These are phyloP conservation scores for Condylura cristata DNA, from an alignment of 2,113 vertebrate genomes.

Conservation along the genomic window DNA sequence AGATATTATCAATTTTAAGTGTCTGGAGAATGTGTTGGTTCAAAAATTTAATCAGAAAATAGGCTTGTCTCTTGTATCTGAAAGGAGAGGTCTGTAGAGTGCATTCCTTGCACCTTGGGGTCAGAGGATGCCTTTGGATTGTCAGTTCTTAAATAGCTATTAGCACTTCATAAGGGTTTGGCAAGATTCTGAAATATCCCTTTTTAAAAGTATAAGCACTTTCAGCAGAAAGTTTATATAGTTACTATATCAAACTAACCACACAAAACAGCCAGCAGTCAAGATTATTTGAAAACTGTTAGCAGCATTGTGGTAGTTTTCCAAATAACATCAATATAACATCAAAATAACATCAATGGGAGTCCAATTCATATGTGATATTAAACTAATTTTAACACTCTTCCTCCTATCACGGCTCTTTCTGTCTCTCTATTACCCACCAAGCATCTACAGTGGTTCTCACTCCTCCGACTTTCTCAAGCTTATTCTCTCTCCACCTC, in stretches of 20 bases:
- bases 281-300: conserved; percentile 18
- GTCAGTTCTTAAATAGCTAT: neutral
- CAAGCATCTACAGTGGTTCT: neutral
- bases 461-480: neutral
- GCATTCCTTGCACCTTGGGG: neutral
- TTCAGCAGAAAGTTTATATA: neutral
- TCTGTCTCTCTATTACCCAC: neutral
- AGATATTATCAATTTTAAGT: neutral
- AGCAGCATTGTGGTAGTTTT: neutral
- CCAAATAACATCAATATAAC: no score
- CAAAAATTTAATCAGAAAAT: neutral
- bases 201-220: neutral
- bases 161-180: neutral
- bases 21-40: neutral
- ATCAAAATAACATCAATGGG: no score
- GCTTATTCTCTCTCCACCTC: neutral
- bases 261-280: neutral
- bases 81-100: neutral
- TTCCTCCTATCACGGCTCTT: neutral
- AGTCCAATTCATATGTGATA: neutral
- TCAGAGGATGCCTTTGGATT: neutral
- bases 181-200: neutral
- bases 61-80: neutral
- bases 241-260: neutral
- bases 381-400: neutral